Evolutionary conservation across 2,888 invertebrate species (phyloP).

Genomic region (Conomelus anceps): DNA sequence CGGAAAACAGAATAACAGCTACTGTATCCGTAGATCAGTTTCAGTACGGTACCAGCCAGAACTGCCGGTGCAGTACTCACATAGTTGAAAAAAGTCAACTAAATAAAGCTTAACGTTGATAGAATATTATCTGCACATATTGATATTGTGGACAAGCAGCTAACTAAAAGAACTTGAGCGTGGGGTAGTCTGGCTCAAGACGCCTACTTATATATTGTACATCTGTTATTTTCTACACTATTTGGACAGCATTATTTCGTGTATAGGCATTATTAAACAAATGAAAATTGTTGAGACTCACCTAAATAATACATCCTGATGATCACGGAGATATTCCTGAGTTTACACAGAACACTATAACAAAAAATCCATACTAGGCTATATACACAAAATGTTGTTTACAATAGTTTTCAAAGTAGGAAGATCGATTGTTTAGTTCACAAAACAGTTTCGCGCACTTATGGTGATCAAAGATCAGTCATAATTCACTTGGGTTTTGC

Average conservation of each 20-base stretch:
- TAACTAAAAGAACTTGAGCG: background rate
- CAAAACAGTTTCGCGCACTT: background rate
- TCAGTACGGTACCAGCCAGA: too few species aligned
- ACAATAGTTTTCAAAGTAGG: background rate
- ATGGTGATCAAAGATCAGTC: background rate
- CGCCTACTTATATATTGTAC: background rate
- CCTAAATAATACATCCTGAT: background rate
- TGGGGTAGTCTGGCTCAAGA: background rate
- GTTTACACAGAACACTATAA: background rate
- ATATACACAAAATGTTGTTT: background rate
- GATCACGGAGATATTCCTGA: background rate
- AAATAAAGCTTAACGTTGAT: background rate
- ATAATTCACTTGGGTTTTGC: background rate
- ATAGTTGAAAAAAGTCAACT: too few species aligned
- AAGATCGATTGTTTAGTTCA: background rate
- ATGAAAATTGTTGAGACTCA: background rate
- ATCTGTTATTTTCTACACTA: background rate
- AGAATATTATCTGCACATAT: background rate
- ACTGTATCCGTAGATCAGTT: too few species aligned
- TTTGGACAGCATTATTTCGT: background rate
- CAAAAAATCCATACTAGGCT: background rate
- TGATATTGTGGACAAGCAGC: background rate
- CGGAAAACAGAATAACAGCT: too few species aligned
- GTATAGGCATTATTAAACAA: background rate
- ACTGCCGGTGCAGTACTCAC: too few species aligned